A percentile compares a stretch with the other conserved stretches of the same genome.
These are phyloP conservation scores for Eupithecia subumbrata DNA, from an alignment of 2,888 invertebrate genomes.

Conservation along the genomic window DNA sequence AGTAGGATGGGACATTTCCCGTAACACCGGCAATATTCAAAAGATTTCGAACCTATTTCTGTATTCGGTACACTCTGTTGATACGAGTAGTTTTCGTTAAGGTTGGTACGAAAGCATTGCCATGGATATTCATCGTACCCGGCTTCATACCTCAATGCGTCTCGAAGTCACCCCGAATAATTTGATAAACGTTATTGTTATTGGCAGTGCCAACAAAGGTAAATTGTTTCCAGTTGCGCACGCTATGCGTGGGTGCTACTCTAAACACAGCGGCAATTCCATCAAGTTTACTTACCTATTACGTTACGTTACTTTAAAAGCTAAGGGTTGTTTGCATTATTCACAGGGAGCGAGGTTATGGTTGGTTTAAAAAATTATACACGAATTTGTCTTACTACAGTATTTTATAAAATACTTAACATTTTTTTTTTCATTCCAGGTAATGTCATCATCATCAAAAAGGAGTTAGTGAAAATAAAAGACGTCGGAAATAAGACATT, in stretches of 20 bases:
- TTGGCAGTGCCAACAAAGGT: slow-evolving; percentile 72
- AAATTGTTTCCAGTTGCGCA: slow-evolving; percentile 69
- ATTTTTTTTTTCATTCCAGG: background rate
- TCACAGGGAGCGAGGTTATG: background rate
- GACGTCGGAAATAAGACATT: background rate
- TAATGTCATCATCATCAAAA: background rate
- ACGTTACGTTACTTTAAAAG: slow-evolving; percentile 20
- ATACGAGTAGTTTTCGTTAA: background rate
- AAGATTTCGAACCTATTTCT: background rate
- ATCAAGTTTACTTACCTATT: slow-evolving; percentile 33
- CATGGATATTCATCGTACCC: background rate
- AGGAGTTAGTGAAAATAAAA: background rate
- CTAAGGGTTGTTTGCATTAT: slow-evolving; percentile 6
- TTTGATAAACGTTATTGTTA: slow-evolving; percentile 77
- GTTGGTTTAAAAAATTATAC: background rate
- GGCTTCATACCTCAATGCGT: slow-evolving; percentile 9
- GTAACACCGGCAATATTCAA: background rate
- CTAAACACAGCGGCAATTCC: slow-evolving; percentile 29
- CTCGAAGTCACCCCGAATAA: slow-evolving; percentile 45
- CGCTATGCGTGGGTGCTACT: slow-evolving; percentile 47
- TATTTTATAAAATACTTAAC: background rate
- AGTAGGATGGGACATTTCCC: no score
- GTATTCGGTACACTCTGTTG: background rate
- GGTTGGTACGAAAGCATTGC: background rate
- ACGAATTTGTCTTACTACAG: background rate